phyloP scores from a whole-genome alignment of 2,797 vertebrate genomes.

The Malurus splendens region DNA sequence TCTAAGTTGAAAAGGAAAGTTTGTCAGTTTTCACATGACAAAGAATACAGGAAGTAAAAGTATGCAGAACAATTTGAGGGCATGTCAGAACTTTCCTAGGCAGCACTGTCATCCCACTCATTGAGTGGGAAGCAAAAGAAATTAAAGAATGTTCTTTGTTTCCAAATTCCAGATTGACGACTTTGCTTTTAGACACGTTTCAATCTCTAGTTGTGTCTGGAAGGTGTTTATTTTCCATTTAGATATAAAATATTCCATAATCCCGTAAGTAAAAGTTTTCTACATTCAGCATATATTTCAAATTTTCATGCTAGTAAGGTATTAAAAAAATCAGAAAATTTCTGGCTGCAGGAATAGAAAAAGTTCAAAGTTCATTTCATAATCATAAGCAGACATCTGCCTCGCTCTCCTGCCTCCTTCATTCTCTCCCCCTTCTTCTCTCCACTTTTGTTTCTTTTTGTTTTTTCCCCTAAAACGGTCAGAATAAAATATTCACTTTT shows the following conservation, averaged over 20 bases:
- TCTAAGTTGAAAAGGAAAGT: conserved; percentile 52
- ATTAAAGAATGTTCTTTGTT: conserved; percentile 63
- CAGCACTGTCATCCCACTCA: conserved; percentile 24
- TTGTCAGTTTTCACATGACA: conserved; percentile 52
- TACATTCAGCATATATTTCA: conserved; percentile 36
- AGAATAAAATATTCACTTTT: conserved; percentile 20
- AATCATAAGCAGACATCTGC: conserved; percentile 72
- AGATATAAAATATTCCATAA: conserved; percentile 45
- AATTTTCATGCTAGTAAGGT: conserved; percentile 50
- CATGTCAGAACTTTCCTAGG: conserved; percentile 59
- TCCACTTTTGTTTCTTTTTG: background rate
- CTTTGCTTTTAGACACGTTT: conserved; percentile 52
- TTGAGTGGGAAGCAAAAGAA: conserved; percentile 50
- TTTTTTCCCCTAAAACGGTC: background rate
- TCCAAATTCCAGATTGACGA: conserved; percentile 52
- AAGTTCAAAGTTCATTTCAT: conserved; percentile 68
- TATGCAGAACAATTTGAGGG: conserved; percentile 31
- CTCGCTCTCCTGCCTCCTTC: background rate
- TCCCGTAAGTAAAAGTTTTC: background rate
- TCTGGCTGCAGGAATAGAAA: conserved; percentile 61
- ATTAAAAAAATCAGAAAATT: conserved; percentile 56
- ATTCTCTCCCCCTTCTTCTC: background rate
- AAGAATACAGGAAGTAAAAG: conserved; percentile 56
- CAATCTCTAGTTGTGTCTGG: conserved; percentile 56
- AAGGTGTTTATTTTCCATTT: conserved; percentile 34